phyloP scores from a whole-genome alignment of 1,140 invertebrate species.

The Euwallacea similis region DNA sequence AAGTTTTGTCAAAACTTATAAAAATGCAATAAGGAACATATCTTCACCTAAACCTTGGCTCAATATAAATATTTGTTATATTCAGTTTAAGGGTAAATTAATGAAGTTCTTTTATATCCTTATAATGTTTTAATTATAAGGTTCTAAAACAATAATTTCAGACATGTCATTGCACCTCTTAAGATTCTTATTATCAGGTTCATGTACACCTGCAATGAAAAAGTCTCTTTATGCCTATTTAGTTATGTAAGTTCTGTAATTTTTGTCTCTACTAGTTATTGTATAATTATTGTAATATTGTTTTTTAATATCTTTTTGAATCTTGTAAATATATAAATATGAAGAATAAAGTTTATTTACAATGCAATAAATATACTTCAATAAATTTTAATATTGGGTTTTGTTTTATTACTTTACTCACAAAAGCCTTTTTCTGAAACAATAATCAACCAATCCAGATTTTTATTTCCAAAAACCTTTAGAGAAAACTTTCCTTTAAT shows the following conservation, averaged over 20 bases:
- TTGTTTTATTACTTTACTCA: background rate
- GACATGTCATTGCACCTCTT: too few species aligned
- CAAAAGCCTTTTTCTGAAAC: background rate
- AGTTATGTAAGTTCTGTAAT: constrained; percentile 34
- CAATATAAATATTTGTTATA: constrained; percentile 50
- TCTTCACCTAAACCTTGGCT: constrained; percentile 46
- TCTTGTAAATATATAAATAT: constrained; percentile 53
- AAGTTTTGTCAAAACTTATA: constrained; percentile 31
- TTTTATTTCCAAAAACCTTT: background rate
- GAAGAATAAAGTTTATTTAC: constrained; percentile 47
- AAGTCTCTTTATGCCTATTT: constrained; percentile 18
- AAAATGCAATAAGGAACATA: constrained; percentile 12
- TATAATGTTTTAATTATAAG: constrained; percentile 37
- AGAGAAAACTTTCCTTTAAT: background rate
- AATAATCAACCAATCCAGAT: background rate
- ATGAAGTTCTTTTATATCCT: constrained; percentile 45
- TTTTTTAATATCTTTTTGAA: constrained; percentile 50
- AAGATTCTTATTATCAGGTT: too few species aligned
- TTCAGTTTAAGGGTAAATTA: constrained; percentile 42
- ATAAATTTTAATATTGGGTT: background rate
- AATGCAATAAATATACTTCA: constrained; percentile 34
- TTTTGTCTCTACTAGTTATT: constrained; percentile 37
- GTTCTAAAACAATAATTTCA: background rate
- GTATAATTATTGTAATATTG: constrained; percentile 46
- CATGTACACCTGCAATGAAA: constrained; percentile 19